Percentiles rank a stretch among this genome's conserved stretches.
Evolutionary conservation across 2,797 vertebrate species (phyloP).

Genomic region (Bryconaethiops microstoma): DNA sequence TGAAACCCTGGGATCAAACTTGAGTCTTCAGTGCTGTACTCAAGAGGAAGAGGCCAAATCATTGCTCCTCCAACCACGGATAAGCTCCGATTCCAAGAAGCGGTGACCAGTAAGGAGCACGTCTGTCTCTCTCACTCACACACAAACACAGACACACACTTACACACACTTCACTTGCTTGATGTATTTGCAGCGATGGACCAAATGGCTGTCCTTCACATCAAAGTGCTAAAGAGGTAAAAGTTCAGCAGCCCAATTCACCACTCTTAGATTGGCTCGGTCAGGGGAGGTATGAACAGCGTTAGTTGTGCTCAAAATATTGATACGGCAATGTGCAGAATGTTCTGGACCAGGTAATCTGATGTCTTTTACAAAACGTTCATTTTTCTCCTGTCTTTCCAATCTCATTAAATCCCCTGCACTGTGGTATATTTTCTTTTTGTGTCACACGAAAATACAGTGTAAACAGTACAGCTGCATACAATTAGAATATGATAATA

Average conservation of each 20-base stretch:
- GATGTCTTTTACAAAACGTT: neutral
- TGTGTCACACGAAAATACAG: neutral
- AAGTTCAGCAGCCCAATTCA: conserved; percentile 51
- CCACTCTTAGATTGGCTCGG: conserved; percentile 55
- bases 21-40: conserved; percentile 9
- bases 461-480: neutral
- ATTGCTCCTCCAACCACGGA: neutral
- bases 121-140: neutral
- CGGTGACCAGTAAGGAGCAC: neutral
- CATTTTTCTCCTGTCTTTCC: neutral
- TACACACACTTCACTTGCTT: conserved; percentile 13
- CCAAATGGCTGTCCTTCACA: conserved; percentile 55
- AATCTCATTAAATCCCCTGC: neutral
- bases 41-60: conserved; percentile 20
- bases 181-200: conserved; percentile 50
- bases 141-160: conserved; percentile 11
- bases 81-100: neutral
- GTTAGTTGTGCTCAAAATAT: conserved; percentile 20
- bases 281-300: conserved; percentile 11
- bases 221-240: conserved; percentile 62
- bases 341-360: conserved; percentile 3
- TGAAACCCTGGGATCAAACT: neutral
- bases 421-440: neutral
- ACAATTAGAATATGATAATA: neutral
- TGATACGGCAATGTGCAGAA: conserved; percentile 4